Evolutionary conservation across 2,113 vertebrate species (phyloP).

Genomic region (Dicerorhinus sumatrensis): DNA sequence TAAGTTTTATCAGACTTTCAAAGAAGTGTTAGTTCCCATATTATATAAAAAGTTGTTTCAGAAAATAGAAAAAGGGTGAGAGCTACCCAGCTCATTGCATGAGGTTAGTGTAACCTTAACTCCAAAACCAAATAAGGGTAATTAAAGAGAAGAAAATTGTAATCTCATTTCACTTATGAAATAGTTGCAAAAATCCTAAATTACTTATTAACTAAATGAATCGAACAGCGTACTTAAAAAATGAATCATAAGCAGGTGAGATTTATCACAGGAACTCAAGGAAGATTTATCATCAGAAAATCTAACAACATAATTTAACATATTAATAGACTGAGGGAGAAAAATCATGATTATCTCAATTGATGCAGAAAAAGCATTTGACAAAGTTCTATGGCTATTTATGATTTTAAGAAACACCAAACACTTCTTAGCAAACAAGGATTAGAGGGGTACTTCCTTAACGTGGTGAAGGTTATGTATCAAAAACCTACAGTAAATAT

Average conservation of each 20-base stretch:
- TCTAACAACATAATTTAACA: not conserved
- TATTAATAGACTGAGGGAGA: not conserved
- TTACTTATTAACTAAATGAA: not conserved
- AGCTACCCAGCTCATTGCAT: not conserved
- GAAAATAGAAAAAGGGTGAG: not conserved
- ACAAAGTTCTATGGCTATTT: not conserved
- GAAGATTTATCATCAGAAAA: not conserved
- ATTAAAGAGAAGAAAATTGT: not conserved
- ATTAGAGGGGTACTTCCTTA: not conserved
- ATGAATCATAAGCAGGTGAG: not conserved
- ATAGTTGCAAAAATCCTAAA: conserved; percentile 16
- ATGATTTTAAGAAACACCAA: not conserved
- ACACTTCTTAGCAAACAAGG: not conserved
- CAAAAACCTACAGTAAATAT: not conserved
- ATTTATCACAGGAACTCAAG: not conserved
- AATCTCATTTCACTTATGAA: conserved; percentile 5
- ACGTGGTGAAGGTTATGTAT: too few species aligned
- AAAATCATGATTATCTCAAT: not conserved
- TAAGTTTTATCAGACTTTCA: not conserved
- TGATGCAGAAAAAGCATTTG: not conserved
- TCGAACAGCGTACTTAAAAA: not conserved
- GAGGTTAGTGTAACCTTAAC: not conserved
- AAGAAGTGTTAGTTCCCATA: not conserved
- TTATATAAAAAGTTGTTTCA: not conserved
- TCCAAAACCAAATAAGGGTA: not conserved